Base-by-base conservation (phyloP, 1,140 invertebrate species). In the Drosophila auraria region DNA sequence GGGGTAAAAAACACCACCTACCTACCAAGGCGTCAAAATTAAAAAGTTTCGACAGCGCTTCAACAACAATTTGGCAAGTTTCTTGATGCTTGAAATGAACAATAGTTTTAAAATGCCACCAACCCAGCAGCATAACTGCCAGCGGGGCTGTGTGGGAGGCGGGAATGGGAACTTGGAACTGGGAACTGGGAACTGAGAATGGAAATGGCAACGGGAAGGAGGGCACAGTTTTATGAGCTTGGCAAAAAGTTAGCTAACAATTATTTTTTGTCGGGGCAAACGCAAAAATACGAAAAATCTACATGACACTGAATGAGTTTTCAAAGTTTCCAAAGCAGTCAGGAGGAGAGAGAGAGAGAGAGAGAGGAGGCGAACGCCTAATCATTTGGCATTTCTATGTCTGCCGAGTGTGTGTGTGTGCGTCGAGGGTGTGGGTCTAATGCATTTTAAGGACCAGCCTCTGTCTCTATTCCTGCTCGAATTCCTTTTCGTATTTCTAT, bases 61-160 rank as follows among this genome's bases (percentile, higher is more conserved):
- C 76, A 79, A 78, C 76, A 80, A 80, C 78, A 80, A 79, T 80
- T 80, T 80, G 60, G 57, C 60, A 80, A 80, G 76, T 79, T 80
- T 73, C 76, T 79, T 80, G 78, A 80, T 79, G 78, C 78, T 80
- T 80, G 78, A 80, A 80, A 80, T 80, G 78, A 79, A 80, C 78
- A 80, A 80, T 80, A 79, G 77, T 79, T 79, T 79, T 79, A 79
- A 78, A 79, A 79, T 79, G 77, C 76, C 77, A 79, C 66, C 59
- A 70, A 57, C 59, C 61, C 75, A 47, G 49, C 70, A 74, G 49
- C 58, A 73, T 56, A 74, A 63, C 72, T 74, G 72, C 69, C 72
- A 56, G 40, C 27, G n/a, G 40, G 14, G 33, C 30, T n/a, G 42
- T 17, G 27, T 12, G 23, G 23, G 17, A 20, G 33, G 33, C 33